Percentiles rank a stretch among this genome's conserved stretches.
phyloP scores from a whole-genome alignment of 2,797 vertebrate genomes.

The Chiroxiphia lanceolata region DNA sequence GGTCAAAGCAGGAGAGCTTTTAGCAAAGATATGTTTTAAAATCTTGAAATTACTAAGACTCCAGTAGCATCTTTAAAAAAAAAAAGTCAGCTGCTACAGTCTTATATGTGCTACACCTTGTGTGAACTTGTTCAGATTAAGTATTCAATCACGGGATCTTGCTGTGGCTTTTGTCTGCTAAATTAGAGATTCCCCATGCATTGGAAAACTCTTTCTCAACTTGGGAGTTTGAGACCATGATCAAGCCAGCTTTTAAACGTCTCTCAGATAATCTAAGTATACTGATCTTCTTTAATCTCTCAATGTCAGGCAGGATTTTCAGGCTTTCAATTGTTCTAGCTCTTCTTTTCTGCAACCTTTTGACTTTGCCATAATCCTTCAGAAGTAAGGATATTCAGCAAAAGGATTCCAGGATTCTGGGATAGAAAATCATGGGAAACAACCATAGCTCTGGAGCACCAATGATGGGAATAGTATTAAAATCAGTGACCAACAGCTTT shows the following conservation, averaged over 20 bases:
- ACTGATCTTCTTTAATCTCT: constrained; percentile 33
- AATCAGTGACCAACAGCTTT: background rate
- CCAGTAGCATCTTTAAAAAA: background rate
- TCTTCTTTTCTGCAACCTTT: constrained; percentile 7
- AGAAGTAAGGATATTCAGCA: background rate
- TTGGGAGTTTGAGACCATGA: background rate
- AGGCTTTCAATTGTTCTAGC: constrained; percentile 36
- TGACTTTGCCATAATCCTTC: background rate
- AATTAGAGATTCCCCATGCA: background rate
- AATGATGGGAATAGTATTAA: background rate
- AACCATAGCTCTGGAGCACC: background rate
- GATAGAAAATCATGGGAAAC: constrained; percentile 3
- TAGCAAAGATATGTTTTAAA: background rate
- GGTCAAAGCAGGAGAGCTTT: background rate
- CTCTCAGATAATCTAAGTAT: constrained; percentile 15
- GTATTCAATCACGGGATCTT: background rate
- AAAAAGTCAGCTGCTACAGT: background rate
- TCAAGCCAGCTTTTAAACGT: constrained; percentile 41
- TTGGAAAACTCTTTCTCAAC: background rate
- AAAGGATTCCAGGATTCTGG: constrained; percentile 12
- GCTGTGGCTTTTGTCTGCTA: background rate
- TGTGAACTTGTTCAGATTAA: background rate
- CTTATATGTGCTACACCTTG: background rate
- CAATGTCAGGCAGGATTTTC: constrained; percentile 40
- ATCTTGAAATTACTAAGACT: background rate